Conservation (phyloP, 2,113 vertebrate genomes). For the Petrocephalus zakoni region DNA sequence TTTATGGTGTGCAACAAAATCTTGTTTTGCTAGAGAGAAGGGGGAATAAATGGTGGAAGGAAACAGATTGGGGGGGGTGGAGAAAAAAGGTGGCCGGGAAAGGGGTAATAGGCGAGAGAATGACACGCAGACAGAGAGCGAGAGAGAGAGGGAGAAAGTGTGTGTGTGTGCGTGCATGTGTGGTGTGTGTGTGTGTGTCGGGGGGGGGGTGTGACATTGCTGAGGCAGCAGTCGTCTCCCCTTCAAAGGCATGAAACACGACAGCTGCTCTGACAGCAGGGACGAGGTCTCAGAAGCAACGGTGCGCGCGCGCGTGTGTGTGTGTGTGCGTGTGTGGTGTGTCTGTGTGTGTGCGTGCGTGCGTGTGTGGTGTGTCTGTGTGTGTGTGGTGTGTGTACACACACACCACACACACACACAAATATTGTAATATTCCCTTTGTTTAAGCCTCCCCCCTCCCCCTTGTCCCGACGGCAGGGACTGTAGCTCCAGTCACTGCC, state of each 20-base stretch:
- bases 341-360: constrained; percentile 4
- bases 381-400: not conserved
- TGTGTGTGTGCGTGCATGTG: not conserved
- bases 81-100: not conserved
- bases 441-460: not conserved
- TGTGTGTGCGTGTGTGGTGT: not conserved
- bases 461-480: not conserved
- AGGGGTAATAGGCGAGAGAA: not conserved
- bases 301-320: not conserved
- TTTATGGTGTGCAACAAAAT: not conserved
- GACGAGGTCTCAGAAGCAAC: constrained; percentile 1
- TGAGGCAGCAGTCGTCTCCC: constrained; percentile 36
- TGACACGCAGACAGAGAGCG: not conserved
- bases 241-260: constrained; percentile 28
- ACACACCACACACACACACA: not conserved
- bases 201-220: constrained; percentile 15
- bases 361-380: not conserved
- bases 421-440: not conserved
- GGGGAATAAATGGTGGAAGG: not conserved
- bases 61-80: not conserved
- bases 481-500: constrained; percentile 4
- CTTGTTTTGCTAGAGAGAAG: not conserved
- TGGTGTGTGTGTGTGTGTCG: not conserved
- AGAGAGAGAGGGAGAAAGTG: not conserved
- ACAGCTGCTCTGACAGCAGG: constrained; percentile 7